Evolutionary conservation across 2,113 vertebrate species (phyloP).

Genomic region (Perca flavescens): DNA sequence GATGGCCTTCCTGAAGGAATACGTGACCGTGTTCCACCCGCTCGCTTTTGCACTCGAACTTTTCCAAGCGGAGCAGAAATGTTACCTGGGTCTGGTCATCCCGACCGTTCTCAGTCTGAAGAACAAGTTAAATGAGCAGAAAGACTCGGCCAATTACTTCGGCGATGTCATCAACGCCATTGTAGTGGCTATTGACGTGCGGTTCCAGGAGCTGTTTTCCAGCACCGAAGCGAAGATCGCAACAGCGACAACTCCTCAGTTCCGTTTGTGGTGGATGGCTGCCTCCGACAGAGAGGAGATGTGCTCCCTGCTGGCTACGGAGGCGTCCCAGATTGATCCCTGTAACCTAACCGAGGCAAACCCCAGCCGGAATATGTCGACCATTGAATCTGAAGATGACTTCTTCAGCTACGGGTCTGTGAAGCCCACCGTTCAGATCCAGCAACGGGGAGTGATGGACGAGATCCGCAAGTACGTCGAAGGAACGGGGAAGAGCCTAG

Average conservation of each 20-base stretch:
- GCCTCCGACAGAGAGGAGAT: constrained; percentile 80
- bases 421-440: constrained; percentile 58
- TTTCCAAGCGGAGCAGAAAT: constrained; percentile 83
- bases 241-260: constrained; percentile 80
- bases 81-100: constrained; percentile 82
- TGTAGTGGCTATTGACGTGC: constrained; percentile 71
- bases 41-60: constrained; percentile 83
- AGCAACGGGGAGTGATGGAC: constrained; percentile 71
- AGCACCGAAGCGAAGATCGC: constrained; percentile 80
- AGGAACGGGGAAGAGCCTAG: constrained; percentile 79
- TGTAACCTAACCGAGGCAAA: constrained; percentile 23
- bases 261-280: constrained; percentile 82
- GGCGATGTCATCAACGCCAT: constrained; percentile 68
- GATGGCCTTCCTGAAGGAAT: constrained; percentile 81
- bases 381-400: constrained; percentile 78
- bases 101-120: constrained; percentile 83
- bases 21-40: constrained; percentile 79
- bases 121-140: constrained; percentile 81
- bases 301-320: constrained; percentile 71
- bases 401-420: constrained; percentile 80
- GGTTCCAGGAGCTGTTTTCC: constrained; percentile 79
- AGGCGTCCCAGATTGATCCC: constrained; percentile 76
- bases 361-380: constrained; percentile 55
- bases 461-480: constrained; percentile 80
- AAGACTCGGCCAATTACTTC: constrained; percentile 68